Percentiles rank a stretch among this genome's conserved stretches.
These are phyloP conservation scores for Apodemia mormo DNA, from an alignment of 2,888 invertebrate genomes.

Conservation along the genomic window DNA sequence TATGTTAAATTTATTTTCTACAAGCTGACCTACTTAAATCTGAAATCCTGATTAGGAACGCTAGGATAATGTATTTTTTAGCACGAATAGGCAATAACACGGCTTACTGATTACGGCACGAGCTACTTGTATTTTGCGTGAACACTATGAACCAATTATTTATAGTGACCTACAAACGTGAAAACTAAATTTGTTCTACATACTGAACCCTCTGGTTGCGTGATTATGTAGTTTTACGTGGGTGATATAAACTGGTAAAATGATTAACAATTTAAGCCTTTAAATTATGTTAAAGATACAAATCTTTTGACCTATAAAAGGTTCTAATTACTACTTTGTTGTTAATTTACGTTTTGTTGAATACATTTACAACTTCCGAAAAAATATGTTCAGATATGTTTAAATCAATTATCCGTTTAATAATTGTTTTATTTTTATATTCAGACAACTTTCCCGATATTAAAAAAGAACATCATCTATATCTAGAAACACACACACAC, in stretches of 20 bases:
- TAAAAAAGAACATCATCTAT: too few relatives aligned
- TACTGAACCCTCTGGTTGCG: conserved; percentile 30
- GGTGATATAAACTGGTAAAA: conserved; percentile 35
- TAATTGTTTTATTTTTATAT: neutral
- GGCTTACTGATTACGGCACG: conserved; percentile 28
- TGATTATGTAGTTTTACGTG: conserved; percentile 35
- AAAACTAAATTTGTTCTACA: conserved; percentile 30
- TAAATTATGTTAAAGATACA: conserved; percentile 26
- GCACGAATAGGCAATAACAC: conserved; percentile 33
- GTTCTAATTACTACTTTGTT: neutral
- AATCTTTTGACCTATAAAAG: neutral
- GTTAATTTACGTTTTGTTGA: neutral
- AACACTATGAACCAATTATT: conserved; percentile 45
- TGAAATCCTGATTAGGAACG: conserved; percentile 18
- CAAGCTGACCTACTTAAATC: conserved; percentile 10
- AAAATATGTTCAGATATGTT: neutral
- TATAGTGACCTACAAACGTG: conserved; percentile 58
- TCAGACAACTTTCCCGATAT: too few relatives aligned
- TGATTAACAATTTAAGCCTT: conserved; percentile 33
- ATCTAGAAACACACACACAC: too few relatives aligned
- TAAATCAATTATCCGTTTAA: too few relatives aligned
- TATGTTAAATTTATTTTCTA: neutral
- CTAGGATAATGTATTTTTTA: conserved; percentile 31
- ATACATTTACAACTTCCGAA: neutral
- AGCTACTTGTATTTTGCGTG: conserved; percentile 40